Evolutionary conservation across 2,888 invertebrate species (phyloP), one percentile per base, ranked within the genome.

Genomic region (Aleiodes leptofemur): DNA sequence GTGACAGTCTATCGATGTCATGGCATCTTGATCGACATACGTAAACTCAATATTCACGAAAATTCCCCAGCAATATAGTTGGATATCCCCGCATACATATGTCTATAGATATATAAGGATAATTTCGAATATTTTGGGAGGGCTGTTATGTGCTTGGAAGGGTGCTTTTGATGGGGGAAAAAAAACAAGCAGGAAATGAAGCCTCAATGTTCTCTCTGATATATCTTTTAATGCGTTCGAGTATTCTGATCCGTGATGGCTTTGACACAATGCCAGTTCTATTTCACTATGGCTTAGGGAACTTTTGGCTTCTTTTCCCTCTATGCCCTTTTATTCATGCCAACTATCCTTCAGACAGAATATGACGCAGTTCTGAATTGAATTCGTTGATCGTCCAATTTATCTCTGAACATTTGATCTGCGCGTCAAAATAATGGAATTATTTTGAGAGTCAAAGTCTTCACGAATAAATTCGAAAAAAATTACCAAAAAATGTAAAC

Each of bases 41-140:
- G 79, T 81, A 83, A 76, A 83, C 77, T 80, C 82, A 84, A 85
- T 84, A 83, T 84, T 79, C 81, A 78, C 14, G 23, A 43, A 31
- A 69, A 74, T 61, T 69, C 57, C 69, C 29, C 23, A 16, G 31
- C 13, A 29, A 13, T 51, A 56, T 16, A 38, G 43, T 61, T 38
- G 14, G 14, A 43, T 53, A 51, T 74, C 23, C 61, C 38, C 31
- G 34, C 13, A 59, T 34, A 16, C 1, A 61, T 61, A 69, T 69
- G 14, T 38, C 14, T 55, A 38, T 55, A 43, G 8, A 43, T 43
- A 43, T 43, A 43, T 4, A 11, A 43, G 11, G 8, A 43, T 43
- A 43, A 9, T 7, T 43, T 5, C 8, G 43, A 43, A 43, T 43
- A 43, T 43, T 43, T 43, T 3, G 9, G 43, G 11, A 11, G 43